Conservation (phyloP, 2,888 invertebrate species). For the Drosophila percnosoma region DNA sequence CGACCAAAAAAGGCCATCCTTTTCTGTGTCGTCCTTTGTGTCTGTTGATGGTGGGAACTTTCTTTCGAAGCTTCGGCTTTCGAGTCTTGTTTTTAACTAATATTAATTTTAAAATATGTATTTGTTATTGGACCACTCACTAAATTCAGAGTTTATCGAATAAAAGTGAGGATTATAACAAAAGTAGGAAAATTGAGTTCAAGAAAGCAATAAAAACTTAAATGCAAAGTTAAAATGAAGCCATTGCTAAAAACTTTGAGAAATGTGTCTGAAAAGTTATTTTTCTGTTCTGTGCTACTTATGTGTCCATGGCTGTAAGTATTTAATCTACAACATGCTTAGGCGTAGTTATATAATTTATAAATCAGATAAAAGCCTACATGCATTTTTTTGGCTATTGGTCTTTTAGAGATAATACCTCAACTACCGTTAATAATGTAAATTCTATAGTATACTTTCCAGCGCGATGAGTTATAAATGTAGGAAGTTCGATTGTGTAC, state of each 20-base stretch:
- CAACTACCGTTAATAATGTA: neutral
- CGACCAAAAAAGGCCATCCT: neutral
- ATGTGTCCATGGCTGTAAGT: neutral
- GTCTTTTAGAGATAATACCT: neutral
- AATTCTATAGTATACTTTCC: slow-evolving; percentile 41
- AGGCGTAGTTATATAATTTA: neutral
- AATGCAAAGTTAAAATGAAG: neutral
- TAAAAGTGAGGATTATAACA: neutral
- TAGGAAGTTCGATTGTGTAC: neutral
- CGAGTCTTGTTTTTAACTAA: neutral
- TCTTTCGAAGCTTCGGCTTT: neutral
- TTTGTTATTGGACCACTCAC: neutral
- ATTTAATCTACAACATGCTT: neutral
- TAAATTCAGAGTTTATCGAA: neutral
- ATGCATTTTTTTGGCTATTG: neutral
- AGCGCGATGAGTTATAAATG: slow-evolving; percentile 2
- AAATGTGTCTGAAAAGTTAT: neutral
- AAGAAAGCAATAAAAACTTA: neutral
- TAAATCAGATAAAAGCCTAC: neutral
- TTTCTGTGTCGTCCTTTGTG: neutral
- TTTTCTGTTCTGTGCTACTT: neutral
- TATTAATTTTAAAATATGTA: neutral
- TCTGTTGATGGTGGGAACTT: neutral
- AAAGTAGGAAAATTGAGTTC: neutral
- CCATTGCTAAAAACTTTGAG: neutral